Conservation (phyloP, 1,140 invertebrate species). For the Leguminivora glycinivorella region DNA sequence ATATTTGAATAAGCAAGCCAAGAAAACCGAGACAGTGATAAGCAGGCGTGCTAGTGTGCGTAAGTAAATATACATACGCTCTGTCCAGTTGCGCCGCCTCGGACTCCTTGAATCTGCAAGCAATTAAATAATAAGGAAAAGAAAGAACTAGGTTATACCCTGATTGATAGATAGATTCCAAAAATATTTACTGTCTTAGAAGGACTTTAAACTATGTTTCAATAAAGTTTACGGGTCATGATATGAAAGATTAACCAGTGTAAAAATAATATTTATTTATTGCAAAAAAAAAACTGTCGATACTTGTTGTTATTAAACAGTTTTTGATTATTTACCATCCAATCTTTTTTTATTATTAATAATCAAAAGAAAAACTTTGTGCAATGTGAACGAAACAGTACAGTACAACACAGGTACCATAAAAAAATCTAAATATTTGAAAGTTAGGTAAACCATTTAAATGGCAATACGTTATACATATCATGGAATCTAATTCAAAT, state of each 20-base stretch:
- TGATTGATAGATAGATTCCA: neutral
- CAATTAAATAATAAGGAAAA: slow-evolving; percentile 81
- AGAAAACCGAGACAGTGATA: slow-evolving; percentile 41
- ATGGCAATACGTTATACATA: neutral
- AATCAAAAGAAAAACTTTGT: too few relatives aligned
- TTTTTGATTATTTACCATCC: too few relatives aligned
- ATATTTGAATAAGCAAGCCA: slow-evolving; percentile 37
- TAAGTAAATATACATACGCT: slow-evolving; percentile 86
- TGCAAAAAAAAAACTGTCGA: too few relatives aligned
- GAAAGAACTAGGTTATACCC: slow-evolving; percentile 64
- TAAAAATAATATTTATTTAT: too few relatives aligned
- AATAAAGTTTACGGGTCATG: neutral
- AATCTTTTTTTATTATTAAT: too few relatives aligned
- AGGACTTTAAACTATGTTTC: neutral
- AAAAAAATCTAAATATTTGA: too few relatives aligned
- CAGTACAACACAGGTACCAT: too few relatives aligned
- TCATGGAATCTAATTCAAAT: neutral
- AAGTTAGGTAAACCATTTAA: too few relatives aligned
- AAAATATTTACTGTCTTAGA: neutral
- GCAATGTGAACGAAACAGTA: too few relatives aligned
- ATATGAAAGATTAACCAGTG: too few relatives aligned
- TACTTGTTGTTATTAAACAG: too few relatives aligned
- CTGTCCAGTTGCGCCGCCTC: slow-evolving; percentile 90
- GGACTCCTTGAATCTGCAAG: slow-evolving; percentile 93
- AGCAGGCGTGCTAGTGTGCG: slow-evolving; percentile 53